phyloP scores from a whole-genome alignment of 64 coral and sea anemone genomes.

The Hydrozoanthus tunicans region DNA sequence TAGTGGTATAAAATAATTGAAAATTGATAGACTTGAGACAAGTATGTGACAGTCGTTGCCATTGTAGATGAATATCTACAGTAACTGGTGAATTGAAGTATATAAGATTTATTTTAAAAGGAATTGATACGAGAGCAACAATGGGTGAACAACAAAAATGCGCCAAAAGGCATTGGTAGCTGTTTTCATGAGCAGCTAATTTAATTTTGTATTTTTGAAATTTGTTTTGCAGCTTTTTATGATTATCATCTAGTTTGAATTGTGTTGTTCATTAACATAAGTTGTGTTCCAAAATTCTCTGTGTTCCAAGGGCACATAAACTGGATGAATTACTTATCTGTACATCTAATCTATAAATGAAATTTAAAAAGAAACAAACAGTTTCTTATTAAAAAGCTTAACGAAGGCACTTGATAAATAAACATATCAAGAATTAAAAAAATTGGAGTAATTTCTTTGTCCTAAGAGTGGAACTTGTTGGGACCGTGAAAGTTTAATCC shows the following conservation, averaged over 20 bases:
- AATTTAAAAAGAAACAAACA: conserved; percentile 26
- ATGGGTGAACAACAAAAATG: not conserved
- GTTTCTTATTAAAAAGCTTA: conserved; percentile 38
- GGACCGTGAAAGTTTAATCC: not conserved
- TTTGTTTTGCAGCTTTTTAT: not conserved
- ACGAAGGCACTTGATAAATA: conserved; percentile 4
- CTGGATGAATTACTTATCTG: conserved; percentile 5
- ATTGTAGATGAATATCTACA: conserved; percentile 2
- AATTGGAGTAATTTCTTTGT: conserved; percentile 20
- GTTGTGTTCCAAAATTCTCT: not conserved
- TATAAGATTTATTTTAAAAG: not conserved
- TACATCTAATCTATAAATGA: not conserved
- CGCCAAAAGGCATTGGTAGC: not conserved
- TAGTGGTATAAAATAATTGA: not conserved
- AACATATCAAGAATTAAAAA: conserved; percentile 20
- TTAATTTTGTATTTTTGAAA: conserved; percentile 30
- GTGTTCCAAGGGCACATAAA: not conserved
- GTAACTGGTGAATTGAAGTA: not conserved
- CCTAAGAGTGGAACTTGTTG: not conserved
- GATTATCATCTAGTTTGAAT: not conserved
- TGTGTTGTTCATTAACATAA: not conserved
- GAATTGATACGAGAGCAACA: not conserved
- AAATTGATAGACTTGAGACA: conserved; percentile 1
- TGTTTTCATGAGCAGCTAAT: not conserved
- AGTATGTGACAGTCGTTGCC: not conserved